phyloP scores from a whole-genome alignment of 2,797 vertebrate species.

The Lateolabrax maculatus region DNA sequence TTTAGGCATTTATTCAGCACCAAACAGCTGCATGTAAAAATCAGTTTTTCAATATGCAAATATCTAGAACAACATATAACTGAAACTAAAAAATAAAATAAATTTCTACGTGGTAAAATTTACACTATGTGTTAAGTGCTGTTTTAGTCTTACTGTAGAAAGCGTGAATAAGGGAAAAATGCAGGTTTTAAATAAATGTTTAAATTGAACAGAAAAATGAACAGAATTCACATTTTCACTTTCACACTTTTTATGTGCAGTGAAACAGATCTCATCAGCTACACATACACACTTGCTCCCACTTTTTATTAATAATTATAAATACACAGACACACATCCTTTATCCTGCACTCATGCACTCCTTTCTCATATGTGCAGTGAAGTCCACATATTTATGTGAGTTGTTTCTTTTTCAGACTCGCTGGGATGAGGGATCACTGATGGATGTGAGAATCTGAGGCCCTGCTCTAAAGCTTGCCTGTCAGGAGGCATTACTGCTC shows the following conservation, averaged over 20 bases:
- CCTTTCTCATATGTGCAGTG: slow-evolving; percentile 15
- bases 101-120: too few relatives aligned
- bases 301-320: neutral
- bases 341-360: neutral
- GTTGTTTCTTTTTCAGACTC: slow-evolving; percentile 74
- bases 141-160: neutral
- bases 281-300: neutral
- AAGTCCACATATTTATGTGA: slow-evolving; percentile 70
- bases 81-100: neutral
- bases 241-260: neutral
- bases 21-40: neutral
- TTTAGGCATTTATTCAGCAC: neutral
- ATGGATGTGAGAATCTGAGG: slow-evolving; percentile 76
- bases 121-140: neutral
- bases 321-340: slow-evolving; percentile 2
- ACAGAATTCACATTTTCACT: neutral
- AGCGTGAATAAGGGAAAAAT: neutral
- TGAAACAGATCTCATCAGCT: neutral
- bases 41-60: neutral
- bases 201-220: neutral
- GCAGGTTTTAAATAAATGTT: neutral
- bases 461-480: slow-evolving; percentile 77
- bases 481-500: slow-evolving; percentile 84
- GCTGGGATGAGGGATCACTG: slow-evolving; percentile 68
- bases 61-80: neutral